Conservation (phyloP, 1,140 invertebrate species). For the Zaprionus kolodkinae region DNA sequence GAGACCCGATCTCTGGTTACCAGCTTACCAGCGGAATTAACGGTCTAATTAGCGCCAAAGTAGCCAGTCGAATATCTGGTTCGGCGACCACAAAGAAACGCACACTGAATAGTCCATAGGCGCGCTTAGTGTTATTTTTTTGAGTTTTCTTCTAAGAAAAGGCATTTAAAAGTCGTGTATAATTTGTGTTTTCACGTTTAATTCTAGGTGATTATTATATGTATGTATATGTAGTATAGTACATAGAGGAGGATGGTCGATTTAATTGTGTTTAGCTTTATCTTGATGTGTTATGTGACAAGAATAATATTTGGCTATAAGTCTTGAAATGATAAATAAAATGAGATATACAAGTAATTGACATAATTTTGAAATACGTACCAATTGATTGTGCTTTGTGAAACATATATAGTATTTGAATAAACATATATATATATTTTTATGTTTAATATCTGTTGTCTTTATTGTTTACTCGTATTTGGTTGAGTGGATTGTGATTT, state of each 20-base stretch:
- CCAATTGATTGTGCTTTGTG: slow-evolving; percentile 79
- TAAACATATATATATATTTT: slow-evolving; percentile 32
- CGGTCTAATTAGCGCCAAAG: slow-evolving; percentile 79
- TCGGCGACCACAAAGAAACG: slow-evolving; percentile 82
- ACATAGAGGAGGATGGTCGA: slow-evolving; percentile 17
- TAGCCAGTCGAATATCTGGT: slow-evolving; percentile 78
- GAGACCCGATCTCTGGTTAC: slow-evolving; percentile 45
- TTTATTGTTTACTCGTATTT: slow-evolving; percentile 15
- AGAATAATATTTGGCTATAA: slow-evolving; percentile 16
- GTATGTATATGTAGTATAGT: slow-evolving; percentile 22
- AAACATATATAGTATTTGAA: slow-evolving; percentile 52
- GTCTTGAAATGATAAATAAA: slow-evolving; percentile 57
- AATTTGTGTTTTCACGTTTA: slow-evolving; percentile 27
- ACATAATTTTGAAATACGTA: slow-evolving; percentile 84
- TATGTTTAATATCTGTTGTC: slow-evolving; percentile 32
- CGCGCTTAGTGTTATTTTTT: slow-evolving; percentile 66
- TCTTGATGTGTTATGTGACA: slow-evolving; percentile 22
- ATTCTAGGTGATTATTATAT: slow-evolving; percentile 24
- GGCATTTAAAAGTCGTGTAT: slow-evolving; percentile 51
- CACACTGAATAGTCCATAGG: slow-evolving; percentile 78
- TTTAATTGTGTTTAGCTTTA: slow-evolving; percentile 19
- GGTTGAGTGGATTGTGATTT: slow-evolving; percentile 31
- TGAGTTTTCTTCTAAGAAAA: slow-evolving; percentile 79
- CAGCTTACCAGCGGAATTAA: slow-evolving; percentile 82
- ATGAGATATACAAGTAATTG: slow-evolving; percentile 48